Conservation (phyloP, 2,797 vertebrate genomes). For the Meda fulgida region DNA sequence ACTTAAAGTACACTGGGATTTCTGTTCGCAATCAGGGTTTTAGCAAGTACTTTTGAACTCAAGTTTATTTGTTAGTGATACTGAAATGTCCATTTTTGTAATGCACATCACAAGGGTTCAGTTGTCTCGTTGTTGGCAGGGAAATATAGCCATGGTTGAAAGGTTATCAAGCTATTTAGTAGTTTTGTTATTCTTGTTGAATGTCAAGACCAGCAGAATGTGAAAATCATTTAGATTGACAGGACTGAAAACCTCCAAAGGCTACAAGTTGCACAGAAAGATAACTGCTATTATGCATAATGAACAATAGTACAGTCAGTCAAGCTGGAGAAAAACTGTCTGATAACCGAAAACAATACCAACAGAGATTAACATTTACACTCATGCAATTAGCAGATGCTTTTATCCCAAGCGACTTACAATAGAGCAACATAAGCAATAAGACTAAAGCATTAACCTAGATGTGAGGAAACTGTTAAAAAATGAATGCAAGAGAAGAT, state of each 20-base stretch:
- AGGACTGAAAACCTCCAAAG: background rate
- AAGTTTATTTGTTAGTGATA: background rate
- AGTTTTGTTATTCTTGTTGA: background rate
- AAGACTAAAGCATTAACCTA: constrained; percentile 4
- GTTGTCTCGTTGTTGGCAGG: constrained; percentile 1
- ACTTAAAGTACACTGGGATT: background rate
- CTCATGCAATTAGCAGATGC: background rate
- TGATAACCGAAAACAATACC: background rate
- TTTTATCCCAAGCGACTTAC: background rate
- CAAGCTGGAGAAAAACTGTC: background rate
- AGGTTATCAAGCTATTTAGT: background rate
- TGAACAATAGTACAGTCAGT: background rate
- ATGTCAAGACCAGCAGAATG: background rate
- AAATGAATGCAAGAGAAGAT: background rate
- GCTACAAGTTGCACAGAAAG: background rate
- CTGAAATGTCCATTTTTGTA: background rate
- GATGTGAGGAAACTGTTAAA: background rate
- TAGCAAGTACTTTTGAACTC: constrained; percentile 6
- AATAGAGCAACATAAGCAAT: background rate
- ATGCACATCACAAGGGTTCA: constrained; percentile 4
- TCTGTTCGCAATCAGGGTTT: background rate
- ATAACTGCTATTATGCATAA: background rate
- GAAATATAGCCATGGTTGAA: background rate
- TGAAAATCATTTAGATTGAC: background rate
- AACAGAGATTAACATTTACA: constrained; percentile 7